Base-by-base conservation (phyloP, 2,888 invertebrate species). In the Cryptocheilus praepositus region DNA sequence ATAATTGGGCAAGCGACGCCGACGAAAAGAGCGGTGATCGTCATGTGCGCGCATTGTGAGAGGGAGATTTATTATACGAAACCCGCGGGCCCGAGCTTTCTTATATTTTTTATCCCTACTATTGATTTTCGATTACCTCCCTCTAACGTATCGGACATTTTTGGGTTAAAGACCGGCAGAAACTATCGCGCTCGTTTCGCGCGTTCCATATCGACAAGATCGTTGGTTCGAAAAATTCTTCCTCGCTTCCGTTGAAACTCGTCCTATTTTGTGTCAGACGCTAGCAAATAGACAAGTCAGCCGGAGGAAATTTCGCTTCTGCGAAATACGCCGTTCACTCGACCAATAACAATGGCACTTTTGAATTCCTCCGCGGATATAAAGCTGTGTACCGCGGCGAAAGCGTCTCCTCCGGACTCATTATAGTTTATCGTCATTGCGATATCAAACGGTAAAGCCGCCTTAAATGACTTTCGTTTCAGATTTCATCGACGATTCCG, bases 71-170 rank as follows among this genome's bases (percentile, higher is more conserved):
- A 77, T 77, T 75, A 77, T 75, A 73, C 69, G 66, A 73, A 73
- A 69, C 71, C 61, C 57, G 45, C 59, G 52, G 16, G 65, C 71
- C 53, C 64, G 55, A 65, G 63, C 73, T 70, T 76, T 77, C 74
- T 75, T 71, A 62, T 69, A 64, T 70, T 79, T 74, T 77, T 82
- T 77, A 76, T 77, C 76, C 71, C 55, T 68, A 62, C 71, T 81
- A 76, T 77, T 77, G 81, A 81, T 81, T 79, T 79, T 79, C 79
- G 74, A 79, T 79, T 73, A 79, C 74, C 76, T 67, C 58, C 71
- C 60, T 62, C 71, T 76, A 76, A 78, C 71, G 78, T 68, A 68
- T 56, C 64, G 69, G 76, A 77, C 77, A 77, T 78, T 78, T 78
- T 78, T 77, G 71, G 76, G 78, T 78, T 77, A 78, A 77, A 77